Evolutionary conservation across 2,888 invertebrate species (phyloP).

Genomic region (Copidosoma aretas): DNA sequence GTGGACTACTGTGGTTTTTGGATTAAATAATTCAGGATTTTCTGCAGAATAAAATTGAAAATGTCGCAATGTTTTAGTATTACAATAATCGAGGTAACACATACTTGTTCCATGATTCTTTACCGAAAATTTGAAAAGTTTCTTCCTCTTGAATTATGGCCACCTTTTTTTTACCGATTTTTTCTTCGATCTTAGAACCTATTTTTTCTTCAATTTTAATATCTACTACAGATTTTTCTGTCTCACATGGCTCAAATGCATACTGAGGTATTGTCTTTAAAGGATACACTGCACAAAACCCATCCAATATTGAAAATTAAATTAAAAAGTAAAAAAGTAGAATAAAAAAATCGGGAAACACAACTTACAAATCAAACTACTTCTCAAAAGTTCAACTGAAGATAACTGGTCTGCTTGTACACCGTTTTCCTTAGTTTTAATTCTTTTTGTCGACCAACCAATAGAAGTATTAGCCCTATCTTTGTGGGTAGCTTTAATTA

Average conservation of each 20-base stretch:
- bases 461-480: slow-evolving; percentile 43
- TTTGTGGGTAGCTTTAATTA: slow-evolving; percentile 42
- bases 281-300: slow-evolving; percentile 46
- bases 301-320: not conserved
- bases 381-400: slow-evolving; percentile 23
- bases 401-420: slow-evolving; percentile 42
- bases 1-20: slow-evolving; percentile 53
- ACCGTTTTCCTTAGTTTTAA: slow-evolving; percentile 45
- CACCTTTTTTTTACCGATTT: slow-evolving; percentile 56
- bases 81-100: too few species aligned
- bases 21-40: slow-evolving; percentile 59
- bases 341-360: not conserved
- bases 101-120: not conserved
- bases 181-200: slow-evolving; percentile 52
- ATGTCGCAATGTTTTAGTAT: too few species aligned
- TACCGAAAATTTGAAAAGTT: slow-evolving; percentile 57
- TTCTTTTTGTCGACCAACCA: slow-evolving; percentile 35
- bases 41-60: slow-evolving; percentile 46
- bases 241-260: slow-evolving; percentile 50
- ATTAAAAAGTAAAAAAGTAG: not conserved
- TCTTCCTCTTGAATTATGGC: slow-evolving; percentile 59
- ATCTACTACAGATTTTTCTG: slow-evolving; percentile 56
- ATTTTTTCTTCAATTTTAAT: slow-evolving; percentile 56
- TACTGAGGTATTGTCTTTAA: slow-evolving; percentile 51
- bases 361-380: slow-evolving; percentile 31